These are phyloP conservation scores for Sphaerophoria rueppellii DNA, from an alignment of 2,888 invertebrate species.

Conservation along the genomic window DNA sequence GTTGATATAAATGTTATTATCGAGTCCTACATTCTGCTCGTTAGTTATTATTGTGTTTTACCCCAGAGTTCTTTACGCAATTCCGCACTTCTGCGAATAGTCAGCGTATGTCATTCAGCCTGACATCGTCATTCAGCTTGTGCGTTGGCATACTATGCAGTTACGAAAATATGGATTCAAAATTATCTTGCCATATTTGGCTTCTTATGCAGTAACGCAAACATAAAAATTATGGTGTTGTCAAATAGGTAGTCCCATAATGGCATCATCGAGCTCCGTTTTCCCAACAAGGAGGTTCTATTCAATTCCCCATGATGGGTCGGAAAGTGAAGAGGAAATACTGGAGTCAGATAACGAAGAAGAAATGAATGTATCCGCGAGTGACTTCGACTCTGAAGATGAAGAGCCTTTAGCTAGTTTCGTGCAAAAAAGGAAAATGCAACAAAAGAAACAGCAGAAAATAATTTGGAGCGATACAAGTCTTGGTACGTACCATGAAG, in stretches of 20 bases:
- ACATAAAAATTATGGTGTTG: neutral
- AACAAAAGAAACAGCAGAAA: constrained; percentile 10
- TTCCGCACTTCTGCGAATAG: too few species aligned
- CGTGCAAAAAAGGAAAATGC: neutral
- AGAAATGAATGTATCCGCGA: constrained; percentile 1
- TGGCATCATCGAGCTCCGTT: neutral
- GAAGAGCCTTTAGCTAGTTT: neutral
- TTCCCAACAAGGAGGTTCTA: constrained; percentile 7
- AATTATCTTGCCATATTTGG: neutral
- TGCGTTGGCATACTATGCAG: too few species aligned
- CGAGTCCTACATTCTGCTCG: too few species aligned
- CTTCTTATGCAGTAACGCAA: neutral
- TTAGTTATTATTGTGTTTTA: too few species aligned
- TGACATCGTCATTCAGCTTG: too few species aligned
- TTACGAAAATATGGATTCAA: too few species aligned
- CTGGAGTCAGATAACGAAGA: constrained; percentile 9
- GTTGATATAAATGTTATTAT: too few species aligned
- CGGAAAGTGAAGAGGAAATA: constrained; percentile 29
- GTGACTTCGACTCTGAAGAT: constrained; percentile 9
- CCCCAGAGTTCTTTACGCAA: too few species aligned
- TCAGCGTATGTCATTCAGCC: too few species aligned
- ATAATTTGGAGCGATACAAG: constrained; percentile 18
- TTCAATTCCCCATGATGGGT: constrained; percentile 23
- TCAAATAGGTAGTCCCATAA: constrained; percentile 4
- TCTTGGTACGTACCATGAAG: constrained; percentile 19